phyloP scores from a whole-genome alignment of 2,888 invertebrate genomes.

The Plagiodera versicolora region DNA sequence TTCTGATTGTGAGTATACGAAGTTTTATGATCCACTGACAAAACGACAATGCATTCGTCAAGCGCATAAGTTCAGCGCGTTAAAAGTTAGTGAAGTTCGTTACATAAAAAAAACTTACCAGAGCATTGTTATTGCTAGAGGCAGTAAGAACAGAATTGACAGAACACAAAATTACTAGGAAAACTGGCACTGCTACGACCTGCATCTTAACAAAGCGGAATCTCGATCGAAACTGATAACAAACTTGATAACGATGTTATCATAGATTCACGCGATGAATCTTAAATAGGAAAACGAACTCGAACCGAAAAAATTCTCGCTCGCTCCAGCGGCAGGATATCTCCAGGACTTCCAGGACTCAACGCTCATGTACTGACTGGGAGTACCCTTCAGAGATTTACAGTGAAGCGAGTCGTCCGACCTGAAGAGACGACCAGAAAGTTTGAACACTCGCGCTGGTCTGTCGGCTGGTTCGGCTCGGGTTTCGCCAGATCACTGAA shows the following conservation, averaged over 20 bases:
- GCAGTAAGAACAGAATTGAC: constrained; percentile 20
- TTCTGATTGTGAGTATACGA: too few relatives aligned
- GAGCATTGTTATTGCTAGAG: constrained; percentile 25
- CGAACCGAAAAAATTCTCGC: background rate
- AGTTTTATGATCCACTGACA: too few relatives aligned
- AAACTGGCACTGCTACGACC: constrained; percentile 24
- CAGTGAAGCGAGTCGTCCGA: constrained; percentile 30
- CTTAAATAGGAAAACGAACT: background rate
- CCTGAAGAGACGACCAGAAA: constrained; percentile 1
- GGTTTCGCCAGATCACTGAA: constrained; percentile 26
- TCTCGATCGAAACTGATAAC: background rate
- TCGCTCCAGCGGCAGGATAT: constrained; percentile 2
- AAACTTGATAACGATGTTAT: constrained; percentile 8
- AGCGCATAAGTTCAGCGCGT: too few relatives aligned
- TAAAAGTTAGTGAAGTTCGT: too few relatives aligned
- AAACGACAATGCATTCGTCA: too few relatives aligned
- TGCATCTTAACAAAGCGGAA: constrained; percentile 19
- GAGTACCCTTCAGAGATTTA: constrained; percentile 29
- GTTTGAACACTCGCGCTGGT: background rate
- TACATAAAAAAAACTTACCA: too few relatives aligned
- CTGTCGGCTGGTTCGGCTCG: constrained; percentile 15
- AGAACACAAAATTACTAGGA: constrained; percentile 25
- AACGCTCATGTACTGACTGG: constrained; percentile 32
- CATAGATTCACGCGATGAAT: constrained; percentile 4
- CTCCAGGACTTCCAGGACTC: constrained; percentile 9